Conservation (phyloP, 2,797 vertebrate genomes). For the Limosa lapponica region DNA sequence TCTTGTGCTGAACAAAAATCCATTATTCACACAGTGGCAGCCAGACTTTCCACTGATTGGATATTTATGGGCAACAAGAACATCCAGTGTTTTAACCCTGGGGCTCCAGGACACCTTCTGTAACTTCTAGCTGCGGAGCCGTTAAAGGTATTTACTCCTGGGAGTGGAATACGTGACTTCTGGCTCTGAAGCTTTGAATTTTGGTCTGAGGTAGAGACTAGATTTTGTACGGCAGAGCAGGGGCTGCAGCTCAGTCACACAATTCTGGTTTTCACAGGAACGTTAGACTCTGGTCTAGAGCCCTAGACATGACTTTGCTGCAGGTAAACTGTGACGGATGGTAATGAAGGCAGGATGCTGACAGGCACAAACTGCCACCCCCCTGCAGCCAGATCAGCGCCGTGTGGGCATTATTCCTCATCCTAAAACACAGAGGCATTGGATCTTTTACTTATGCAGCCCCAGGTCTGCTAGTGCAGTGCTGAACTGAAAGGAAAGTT, state of each 20-base stretch:
- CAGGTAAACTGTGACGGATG: not conserved
- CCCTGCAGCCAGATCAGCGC: not conserved
- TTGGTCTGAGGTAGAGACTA: not conserved
- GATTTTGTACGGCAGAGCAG: not conserved
- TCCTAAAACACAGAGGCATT: not conserved
- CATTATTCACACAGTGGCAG: constrained; percentile 15
- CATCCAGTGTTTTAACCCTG: constrained; percentile 3
- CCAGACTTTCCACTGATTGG: not conserved
- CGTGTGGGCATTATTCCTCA: not conserved
- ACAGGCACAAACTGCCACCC: not conserved
- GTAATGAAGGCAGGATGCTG: not conserved
- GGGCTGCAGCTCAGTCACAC: not conserved
- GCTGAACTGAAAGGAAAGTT: not conserved
- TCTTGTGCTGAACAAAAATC: not conserved
- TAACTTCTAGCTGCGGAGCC: not conserved
- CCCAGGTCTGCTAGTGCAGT: not conserved
- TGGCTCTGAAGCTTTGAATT: not conserved
- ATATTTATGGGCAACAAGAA: constrained; percentile 35
- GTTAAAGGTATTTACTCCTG: not conserved
- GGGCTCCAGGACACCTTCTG: not conserved
- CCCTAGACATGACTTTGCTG: constrained; percentile 10
- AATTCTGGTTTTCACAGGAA: not conserved
- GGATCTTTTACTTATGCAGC: not conserved
- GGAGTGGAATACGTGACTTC: not conserved
- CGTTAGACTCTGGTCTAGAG: not conserved